Percentiles rank a stretch among this genome's conserved stretches.
These are phyloP conservation scores for Babyrousa celebensis DNA, from an alignment of 2,797 vertebrate genomes.

Conservation along the genomic window DNA sequence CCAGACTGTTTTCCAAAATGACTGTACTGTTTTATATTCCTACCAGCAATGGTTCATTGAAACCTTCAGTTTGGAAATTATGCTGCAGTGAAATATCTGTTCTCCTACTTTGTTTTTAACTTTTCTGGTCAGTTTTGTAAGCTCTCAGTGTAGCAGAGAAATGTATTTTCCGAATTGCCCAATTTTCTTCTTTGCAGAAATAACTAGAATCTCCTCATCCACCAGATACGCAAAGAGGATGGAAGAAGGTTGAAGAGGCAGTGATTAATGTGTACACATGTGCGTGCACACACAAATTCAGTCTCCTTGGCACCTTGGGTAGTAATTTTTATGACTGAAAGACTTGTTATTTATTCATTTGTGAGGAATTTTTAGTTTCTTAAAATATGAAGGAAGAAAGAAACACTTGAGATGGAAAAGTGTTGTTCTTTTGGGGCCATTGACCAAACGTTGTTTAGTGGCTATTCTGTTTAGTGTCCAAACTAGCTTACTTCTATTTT, in stretches of 20 bases:
- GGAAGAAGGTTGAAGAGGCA: constrained; percentile 1
- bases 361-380: constrained; percentile 27
- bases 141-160: background rate
- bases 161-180: background rate
- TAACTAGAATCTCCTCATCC: background rate
- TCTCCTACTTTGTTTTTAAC: background rate
- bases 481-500: constrained; percentile 16
- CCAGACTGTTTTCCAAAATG: constrained; percentile 16
- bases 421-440: background rate
- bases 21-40: background rate
- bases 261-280: background rate
- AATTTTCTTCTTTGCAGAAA: constrained; percentile 24
- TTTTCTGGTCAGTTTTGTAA: constrained; percentile 18
- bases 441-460: background rate
- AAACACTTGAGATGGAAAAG: background rate
- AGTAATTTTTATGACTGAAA: background rate
- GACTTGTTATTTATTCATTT: background rate
- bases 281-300: no score
- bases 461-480: background rate
- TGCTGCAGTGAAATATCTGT: background rate
- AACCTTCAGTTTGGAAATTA: background rate
- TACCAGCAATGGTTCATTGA: background rate
- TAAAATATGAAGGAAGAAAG: constrained; percentile 19
- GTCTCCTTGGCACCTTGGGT: background rate
- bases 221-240: background rate